Base-by-base conservation (phyloP, 2,888 invertebrate genomes). In the Pocota personata region DNA sequence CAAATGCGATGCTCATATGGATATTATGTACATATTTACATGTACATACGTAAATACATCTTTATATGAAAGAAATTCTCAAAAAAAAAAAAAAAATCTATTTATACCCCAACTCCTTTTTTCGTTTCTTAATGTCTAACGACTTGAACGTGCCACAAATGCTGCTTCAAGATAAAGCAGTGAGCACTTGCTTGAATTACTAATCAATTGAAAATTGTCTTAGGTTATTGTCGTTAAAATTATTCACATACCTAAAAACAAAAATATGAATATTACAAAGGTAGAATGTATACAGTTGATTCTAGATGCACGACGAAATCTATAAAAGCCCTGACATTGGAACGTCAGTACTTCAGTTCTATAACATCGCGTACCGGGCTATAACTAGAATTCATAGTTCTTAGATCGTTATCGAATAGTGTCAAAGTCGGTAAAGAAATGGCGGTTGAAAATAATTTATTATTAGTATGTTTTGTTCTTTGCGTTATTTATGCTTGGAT, bases 81-180 rank as follows among this genome's bases (percentile, higher is more conserved):
- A 21, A 30, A 46, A 30, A 3, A 46, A 35, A 21, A 35, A 6
- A 8, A 24, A 24, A 40, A 8, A 19, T 80, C 50, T 79, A 80
- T 75, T 64, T 66, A 76, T 84, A 84, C 12, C 32, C 32, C 40
- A 66, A 71, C 62, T 58, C 79, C 84, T 71, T 83, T n/a, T 55
- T 71, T 43, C 7, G 50, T 0, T 52, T 69, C 30, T 32, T 46
- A 55, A 64, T 43, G 24, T 52, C 57, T 79, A 80, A 80, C 46
- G 79, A 66, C 75, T 75, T 16, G 79, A 52, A 80, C 84, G 84
- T 84, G 84, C 64, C 82, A 21, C 48, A 79, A 75, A 75, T 24
- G 67, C 21, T 71, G 69, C 24, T 40, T 52, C n/a, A 21, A 24
- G 21, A 21, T 27, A 80, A 48, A 52, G 5, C 27, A 7, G 1